Base-by-base conservation (phyloP, 2,888 invertebrate species). In the Helicoverpa assulta region DNA sequence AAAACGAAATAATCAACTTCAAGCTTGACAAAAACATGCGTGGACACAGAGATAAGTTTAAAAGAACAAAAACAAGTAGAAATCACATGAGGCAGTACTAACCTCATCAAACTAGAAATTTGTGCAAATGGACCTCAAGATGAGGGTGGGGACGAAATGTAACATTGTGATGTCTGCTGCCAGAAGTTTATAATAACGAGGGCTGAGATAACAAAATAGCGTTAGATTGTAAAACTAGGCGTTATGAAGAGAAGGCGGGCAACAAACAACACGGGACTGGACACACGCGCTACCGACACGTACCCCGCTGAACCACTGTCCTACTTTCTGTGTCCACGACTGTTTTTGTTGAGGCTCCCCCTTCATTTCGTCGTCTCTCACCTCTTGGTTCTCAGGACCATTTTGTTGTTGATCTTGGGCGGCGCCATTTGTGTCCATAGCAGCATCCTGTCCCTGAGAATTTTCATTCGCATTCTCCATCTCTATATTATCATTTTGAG, bases 291-390 rank as follows among this genome's bases (percentile, higher is more conserved):
- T 95, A 96, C 95, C 91, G 91, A 91, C 91, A 97, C 97, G 96
- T 97, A 97, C 97, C 97, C 96, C 96, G 95, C 96, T 96, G 96
- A 97, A 96, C 97, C 97, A 97, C 95, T 96, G 96, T 94, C 96
- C 96, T 96, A 97, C 96, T 96, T 96, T 96, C 96, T 96, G 97
- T 96, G 96, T 96, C 97, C 97, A 96, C 97, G 97, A 96, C 91
- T 96, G 96, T 96, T 92, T 93, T 91, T 94, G 92, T 89, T 93
- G 91, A 86, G 92, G 92, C 90, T 93, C 94, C 82, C 90, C 93
- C 83, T 90, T 91, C 90, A 89, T 90, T 88, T 91, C 92, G 82
- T 92, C 95, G 88, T 93, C 93, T 88, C 95, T 95, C 95, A 95
- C 95, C 95, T 95, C 95, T 94, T 93, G 94, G 92, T 89, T 92